Conservation (phyloP, 2,113 vertebrate genomes). For the Uria aalge region DNA sequence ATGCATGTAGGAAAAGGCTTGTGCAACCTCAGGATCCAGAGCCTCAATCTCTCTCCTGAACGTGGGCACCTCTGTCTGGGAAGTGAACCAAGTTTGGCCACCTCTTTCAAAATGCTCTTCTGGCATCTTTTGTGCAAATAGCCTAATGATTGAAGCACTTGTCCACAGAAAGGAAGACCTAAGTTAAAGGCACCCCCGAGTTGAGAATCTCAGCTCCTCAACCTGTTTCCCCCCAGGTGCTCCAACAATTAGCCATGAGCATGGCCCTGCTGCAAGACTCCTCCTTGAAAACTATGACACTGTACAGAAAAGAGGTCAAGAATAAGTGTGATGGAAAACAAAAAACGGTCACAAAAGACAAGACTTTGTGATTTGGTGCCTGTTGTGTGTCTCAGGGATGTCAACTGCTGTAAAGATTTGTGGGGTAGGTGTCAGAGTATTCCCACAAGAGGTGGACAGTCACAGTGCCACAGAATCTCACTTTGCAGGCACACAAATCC, state of each 20-base stretch:
- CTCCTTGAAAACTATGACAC: neutral
- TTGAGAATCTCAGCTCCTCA: neutral
- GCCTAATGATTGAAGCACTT: neutral
- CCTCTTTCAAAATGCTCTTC: neutral
- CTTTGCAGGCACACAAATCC: neutral
- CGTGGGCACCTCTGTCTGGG: neutral
- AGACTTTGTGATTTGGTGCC: neutral
- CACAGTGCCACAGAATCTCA: neutral
- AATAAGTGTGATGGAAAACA: neutral
- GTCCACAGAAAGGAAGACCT: neutral
- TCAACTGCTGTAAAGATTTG: neutral
- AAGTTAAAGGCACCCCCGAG: neutral
- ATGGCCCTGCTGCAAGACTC: neutral
- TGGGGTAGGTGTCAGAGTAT: neutral
- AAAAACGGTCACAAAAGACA: neutral
- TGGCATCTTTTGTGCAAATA: neutral
- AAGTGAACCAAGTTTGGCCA: neutral
- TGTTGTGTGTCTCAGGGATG: neutral
- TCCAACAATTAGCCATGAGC: neutral
- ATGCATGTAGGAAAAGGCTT: neutral
- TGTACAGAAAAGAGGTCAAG: neutral
- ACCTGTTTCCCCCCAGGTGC: neutral
- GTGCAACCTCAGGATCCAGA: neutral
- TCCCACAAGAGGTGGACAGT: neutral
- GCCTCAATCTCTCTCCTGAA: neutral